Conservation (phyloP, 2,797 vertebrate species). For the Chromobotia macracanthus region DNA sequence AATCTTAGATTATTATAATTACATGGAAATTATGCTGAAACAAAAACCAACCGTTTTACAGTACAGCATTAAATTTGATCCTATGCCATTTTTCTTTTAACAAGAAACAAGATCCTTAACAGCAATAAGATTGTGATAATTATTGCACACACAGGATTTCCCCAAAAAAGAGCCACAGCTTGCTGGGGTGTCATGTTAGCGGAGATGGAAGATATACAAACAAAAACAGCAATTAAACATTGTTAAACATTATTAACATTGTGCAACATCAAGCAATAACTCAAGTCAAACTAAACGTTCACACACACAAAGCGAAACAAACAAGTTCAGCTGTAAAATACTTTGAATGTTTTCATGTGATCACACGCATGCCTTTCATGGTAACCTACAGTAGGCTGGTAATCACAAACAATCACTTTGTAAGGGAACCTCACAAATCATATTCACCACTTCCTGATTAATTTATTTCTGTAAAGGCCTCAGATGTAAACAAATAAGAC, state of each 20-base stretch:
- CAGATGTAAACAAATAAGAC: neutral
- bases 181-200: conserved; percentile 27
- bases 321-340: neutral
- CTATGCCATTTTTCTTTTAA: neutral
- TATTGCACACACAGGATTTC: conserved; percentile 40
- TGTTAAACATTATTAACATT: neutral
- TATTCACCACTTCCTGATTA: neutral
- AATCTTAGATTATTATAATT: neutral
- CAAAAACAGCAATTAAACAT: neutral
- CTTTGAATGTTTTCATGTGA: conserved; percentile 1
- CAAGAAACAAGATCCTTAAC: conserved; percentile 31
- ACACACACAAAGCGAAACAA: neutral
- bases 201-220: conserved; percentile 32
- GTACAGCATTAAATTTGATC: neutral
- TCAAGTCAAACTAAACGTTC: neutral
- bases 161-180: conserved; percentile 9
- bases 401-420: neutral
- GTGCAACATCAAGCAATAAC: conserved; percentile 35
- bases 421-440: too few species aligned
- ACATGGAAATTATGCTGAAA: conserved; percentile 26
- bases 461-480: neutral
- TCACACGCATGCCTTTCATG: neutral
- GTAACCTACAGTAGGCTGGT: neutral
- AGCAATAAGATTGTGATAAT: conserved; percentile 11
- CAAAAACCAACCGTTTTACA: conserved; percentile 8